A percentile compares a stretch with the other conserved stretches of the same genome.
Conservation (phyloP, 2,888 invertebrate species). For the Sinodicranocentrus sp. region DNA sequence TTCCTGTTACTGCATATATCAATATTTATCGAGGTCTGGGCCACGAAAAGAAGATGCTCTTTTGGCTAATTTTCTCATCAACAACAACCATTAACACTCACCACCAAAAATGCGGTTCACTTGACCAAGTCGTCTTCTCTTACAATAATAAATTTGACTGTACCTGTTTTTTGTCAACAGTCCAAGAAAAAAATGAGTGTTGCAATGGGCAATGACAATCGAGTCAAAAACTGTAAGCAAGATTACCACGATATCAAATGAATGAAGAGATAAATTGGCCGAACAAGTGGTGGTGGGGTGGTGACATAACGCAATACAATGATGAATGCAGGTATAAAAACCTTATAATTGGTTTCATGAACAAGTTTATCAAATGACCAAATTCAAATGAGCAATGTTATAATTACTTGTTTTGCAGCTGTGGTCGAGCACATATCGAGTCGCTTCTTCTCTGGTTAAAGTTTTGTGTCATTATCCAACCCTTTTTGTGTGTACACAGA, state of each 20-base stretch:
- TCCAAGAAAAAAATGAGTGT: slow-evolving; percentile 28
- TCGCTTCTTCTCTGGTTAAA: too few species aligned
- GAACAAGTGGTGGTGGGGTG: slow-evolving; percentile 31
- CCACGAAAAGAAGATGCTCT: slow-evolving; percentile 40
- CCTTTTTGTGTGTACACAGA: not conserved
- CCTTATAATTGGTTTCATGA: slow-evolving; percentile 54
- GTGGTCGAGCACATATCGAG: not conserved
- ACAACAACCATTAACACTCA: not conserved
- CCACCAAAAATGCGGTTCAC: not conserved
- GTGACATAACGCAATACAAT: slow-evolving; percentile 45
- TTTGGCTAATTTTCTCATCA: slow-evolving; percentile 3
- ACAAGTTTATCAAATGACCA: slow-evolving; percentile 49
- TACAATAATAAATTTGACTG: not conserved
- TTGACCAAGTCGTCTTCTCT: slow-evolving; percentile 3
- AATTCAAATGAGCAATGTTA: slow-evolving; percentile 37
- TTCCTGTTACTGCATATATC: slow-evolving; percentile 13
- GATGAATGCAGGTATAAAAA: slow-evolving; percentile 37
- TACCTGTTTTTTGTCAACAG: slow-evolving; percentile 30
- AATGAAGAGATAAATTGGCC: slow-evolving; percentile 40
- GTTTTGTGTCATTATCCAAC: too few species aligned
- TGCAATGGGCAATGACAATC: slow-evolving; percentile 38
- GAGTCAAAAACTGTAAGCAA: slow-evolving; percentile 21
- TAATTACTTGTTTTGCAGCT: slow-evolving; percentile 40
- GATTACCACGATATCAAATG: slow-evolving; percentile 18
- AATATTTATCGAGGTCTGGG: slow-evolving; percentile 61